phyloP scores from a whole-genome alignment of 2,113 vertebrate species.

The Microcebus jonahi region DNA sequence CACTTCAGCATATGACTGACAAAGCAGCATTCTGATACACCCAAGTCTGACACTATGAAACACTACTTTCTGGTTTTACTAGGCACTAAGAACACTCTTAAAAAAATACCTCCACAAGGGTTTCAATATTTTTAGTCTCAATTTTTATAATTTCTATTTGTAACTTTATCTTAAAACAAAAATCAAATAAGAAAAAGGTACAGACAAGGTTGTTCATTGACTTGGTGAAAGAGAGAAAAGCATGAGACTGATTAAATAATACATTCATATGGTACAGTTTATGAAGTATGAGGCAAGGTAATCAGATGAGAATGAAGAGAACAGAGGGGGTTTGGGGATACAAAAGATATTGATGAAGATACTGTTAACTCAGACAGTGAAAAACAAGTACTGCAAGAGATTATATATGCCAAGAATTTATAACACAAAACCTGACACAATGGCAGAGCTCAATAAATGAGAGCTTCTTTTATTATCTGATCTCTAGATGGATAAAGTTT shows the following conservation, averaged over 20 bases:
- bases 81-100: neutral
- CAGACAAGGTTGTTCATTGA: neutral
- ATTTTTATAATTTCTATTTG: neutral
- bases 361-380: too few species aligned
- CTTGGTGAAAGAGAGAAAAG: neutral
- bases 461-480: too few species aligned
- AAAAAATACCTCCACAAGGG: neutral
- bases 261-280: neutral
- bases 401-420: too few species aligned
- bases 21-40: neutral
- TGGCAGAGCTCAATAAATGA: too few species aligned
- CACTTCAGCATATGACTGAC: neutral
- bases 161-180: neutral
- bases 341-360: too few species aligned
- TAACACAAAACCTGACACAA: too few species aligned
- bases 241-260: neutral
- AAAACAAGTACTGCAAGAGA: too few species aligned
- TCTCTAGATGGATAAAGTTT: too few species aligned
- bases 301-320: too few species aligned
- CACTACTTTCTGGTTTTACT: neutral
- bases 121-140: neutral
- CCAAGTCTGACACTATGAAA: neutral
- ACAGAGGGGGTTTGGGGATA: too few species aligned
- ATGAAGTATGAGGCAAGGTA: too few species aligned
- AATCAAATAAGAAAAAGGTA: conserved; percentile 3